Evolutionary conservation across 2,113 vertebrate species (phyloP).

Genomic region (Epinephelus lanceolatus): DNA sequence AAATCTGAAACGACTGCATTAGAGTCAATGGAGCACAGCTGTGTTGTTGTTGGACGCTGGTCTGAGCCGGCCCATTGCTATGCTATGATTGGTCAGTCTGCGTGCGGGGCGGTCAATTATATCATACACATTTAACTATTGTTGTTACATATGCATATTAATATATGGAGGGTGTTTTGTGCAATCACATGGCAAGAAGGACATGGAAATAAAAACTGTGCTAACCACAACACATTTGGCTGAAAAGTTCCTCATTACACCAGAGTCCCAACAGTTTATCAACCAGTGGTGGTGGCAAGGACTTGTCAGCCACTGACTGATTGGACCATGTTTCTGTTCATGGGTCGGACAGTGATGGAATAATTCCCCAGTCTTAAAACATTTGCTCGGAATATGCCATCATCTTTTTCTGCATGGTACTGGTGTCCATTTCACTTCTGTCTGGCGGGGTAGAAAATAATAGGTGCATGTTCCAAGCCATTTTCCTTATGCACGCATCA

Average conservation of each 20-base stretch:
- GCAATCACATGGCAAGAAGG: background rate
- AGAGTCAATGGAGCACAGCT: too few species aligned
- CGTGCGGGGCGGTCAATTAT: too few species aligned
- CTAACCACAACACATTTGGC: background rate
- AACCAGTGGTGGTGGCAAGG: conserved; percentile 2
- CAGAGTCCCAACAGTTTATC: background rate
- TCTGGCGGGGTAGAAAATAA: background rate
- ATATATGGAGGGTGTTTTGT: background rate
- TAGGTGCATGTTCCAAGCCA: too few species aligned
- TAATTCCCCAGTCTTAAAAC: background rate
- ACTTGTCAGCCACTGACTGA: conserved; percentile 26
- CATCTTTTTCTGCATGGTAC: background rate
- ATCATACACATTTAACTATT: too few species aligned
- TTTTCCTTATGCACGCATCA: background rate
- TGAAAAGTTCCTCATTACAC: conserved; percentile 9
- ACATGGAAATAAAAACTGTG: background rate
- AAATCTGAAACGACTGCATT: too few species aligned
- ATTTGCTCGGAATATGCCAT: background rate
- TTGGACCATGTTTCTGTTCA: conserved; percentile 19
- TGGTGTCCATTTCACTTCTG: background rate
- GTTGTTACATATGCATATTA: too few species aligned
- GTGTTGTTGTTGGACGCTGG: too few species aligned
- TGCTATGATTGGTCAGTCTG: too few species aligned
- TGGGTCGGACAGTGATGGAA: conserved; percentile 30
- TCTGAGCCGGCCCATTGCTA: too few species aligned